Evolutionary conservation across 2,888 invertebrate genomes (phyloP).

Genomic region (Cerastoderma edule): DNA sequence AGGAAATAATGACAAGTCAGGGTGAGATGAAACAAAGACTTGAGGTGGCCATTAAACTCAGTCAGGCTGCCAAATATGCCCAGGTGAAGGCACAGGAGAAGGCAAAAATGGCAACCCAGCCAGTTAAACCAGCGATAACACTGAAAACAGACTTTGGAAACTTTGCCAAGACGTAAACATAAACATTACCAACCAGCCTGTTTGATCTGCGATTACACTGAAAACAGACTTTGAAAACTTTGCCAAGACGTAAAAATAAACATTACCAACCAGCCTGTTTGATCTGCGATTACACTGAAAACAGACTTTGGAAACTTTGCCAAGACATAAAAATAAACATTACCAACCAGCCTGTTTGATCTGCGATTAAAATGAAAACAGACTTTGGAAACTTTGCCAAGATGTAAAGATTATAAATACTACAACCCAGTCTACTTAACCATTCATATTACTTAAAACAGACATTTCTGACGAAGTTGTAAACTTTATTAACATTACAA

Average conservation of each 20-base stretch:
- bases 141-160: slow-evolving; percentile 94
- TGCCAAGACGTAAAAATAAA: slow-evolving; percentile 52
- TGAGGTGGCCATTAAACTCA: slow-evolving; percentile 93
- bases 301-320: slow-evolving; percentile 96
- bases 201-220: slow-evolving; percentile 67
- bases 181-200: slow-evolving; percentile 60
- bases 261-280: slow-evolving; percentile 63
- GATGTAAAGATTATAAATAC: too few relatives aligned
- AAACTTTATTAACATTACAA: too few relatives aligned
- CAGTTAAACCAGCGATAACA: slow-evolving; percentile 66
- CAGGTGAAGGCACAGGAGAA: slow-evolving; percentile 62
- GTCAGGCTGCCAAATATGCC: slow-evolving; percentile 86
- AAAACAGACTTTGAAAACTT: slow-evolving; percentile 96
- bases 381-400: slow-evolving; percentile 94
- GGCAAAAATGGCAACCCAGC: slow-evolving; percentile 58
- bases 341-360: slow-evolving; percentile 64
- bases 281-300: slow-evolving; percentile 68
- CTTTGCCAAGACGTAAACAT: slow-evolving; percentile 85
- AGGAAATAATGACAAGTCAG: slow-evolving; percentile 93
- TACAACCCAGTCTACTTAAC: too few relatives aligned
- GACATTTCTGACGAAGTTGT: too few relatives aligned
- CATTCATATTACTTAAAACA: too few relatives aligned
- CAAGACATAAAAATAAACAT: slow-evolving; percentile 39
- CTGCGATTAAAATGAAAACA: slow-evolving; percentile 85
- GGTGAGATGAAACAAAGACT: slow-evolving; percentile 91